Evolutionary conservation across 2,888 invertebrate species (phyloP).

Genomic region (Lycia hirtaria): DNA sequence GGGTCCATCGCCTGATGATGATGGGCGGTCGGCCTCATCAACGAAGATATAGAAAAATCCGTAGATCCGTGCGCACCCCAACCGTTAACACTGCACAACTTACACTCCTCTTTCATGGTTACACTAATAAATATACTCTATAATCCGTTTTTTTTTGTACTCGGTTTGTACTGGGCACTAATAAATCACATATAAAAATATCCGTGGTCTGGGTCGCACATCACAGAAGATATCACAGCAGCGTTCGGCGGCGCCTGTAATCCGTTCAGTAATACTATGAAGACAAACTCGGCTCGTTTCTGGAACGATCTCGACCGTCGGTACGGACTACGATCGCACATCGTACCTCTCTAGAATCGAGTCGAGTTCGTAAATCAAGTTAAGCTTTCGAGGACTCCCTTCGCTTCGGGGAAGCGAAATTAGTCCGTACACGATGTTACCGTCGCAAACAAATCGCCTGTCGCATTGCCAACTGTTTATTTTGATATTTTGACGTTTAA

Average conservation of each 20-base stretch:
- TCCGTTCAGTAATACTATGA: constrained; percentile 47
- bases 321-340: constrained; percentile 26
- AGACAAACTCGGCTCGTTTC: constrained; percentile 40
- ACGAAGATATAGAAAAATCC: constrained; percentile 80
- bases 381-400: constrained; percentile 38
- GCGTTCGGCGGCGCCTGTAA: constrained; percentile 71
- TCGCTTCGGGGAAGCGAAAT: constrained; percentile 50
- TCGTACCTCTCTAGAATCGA: constrained; percentile 37
- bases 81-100: constrained; percentile 78
- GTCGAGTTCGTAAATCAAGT: constrained; percentile 42
- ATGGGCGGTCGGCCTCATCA: constrained; percentile 77
- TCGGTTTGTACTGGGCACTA: constrained; percentile 85
- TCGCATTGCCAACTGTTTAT: constrained; percentile 46
- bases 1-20: constrained; percentile 71
- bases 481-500: constrained; percentile 48
- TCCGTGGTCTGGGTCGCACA: constrained; percentile 78
- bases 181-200: constrained; percentile 85
- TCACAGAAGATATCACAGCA: constrained; percentile 84
- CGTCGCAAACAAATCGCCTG: constrained; percentile 60
- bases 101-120: constrained; percentile 83
- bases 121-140: constrained; percentile 59
- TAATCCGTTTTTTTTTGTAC: constrained; percentile 83
- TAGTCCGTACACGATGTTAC: constrained; percentile 50
- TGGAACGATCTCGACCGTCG: constrained; percentile 31
- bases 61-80: constrained; percentile 73